Evolutionary conservation across 2,113 vertebrate species (phyloP).

Genomic region (Scomber colias): DNA sequence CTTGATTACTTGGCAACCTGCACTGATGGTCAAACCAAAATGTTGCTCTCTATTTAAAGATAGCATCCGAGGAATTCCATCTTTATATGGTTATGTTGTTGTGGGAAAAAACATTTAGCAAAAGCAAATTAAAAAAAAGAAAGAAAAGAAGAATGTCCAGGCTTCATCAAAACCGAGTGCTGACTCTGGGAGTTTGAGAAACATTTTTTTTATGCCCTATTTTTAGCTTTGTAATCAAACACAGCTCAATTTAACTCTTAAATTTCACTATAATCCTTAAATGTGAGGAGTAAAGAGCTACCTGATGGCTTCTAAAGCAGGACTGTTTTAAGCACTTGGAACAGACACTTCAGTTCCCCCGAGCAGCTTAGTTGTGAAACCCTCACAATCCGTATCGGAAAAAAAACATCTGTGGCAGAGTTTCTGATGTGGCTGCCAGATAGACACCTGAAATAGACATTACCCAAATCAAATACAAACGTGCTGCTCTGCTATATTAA

Average conservation of each 20-base stretch:
- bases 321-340: conserved; percentile 40
- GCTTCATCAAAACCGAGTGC: conserved; percentile 17
- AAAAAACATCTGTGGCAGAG: conserved; percentile 67
- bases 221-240: not conserved
- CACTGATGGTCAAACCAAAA: conserved; percentile 63
- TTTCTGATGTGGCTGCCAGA: conserved; percentile 76
- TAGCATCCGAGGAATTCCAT: conserved; percentile 63
- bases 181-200: conserved; percentile 52
- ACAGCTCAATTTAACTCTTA: conserved; percentile 13
- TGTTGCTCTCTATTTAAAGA: conserved; percentile 70
- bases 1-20: conserved; percentile 70
- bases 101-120: conserved; percentile 57
- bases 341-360: conserved; percentile 50
- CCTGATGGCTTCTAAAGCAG: conserved; percentile 49
- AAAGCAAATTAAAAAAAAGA: conserved; percentile 37
- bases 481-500: conserved; percentile 63
- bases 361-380: conserved; percentile 63
- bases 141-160: conserved; percentile 24
- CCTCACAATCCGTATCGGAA: conserved; percentile 41
- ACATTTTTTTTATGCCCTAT: not conserved
- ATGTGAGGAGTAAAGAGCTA: conserved; percentile 39
- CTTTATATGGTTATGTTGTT: conserved; percentile 76
- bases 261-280: conserved; percentile 44
- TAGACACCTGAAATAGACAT: conserved; percentile 82
- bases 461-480: conserved; percentile 68